A percentile compares a stretch with the other conserved stretches of the same genome.
Evolutionary conservation across 1,140 invertebrate genomes (phyloP).

Genomic region (Eufriesea mexicana): DNA sequence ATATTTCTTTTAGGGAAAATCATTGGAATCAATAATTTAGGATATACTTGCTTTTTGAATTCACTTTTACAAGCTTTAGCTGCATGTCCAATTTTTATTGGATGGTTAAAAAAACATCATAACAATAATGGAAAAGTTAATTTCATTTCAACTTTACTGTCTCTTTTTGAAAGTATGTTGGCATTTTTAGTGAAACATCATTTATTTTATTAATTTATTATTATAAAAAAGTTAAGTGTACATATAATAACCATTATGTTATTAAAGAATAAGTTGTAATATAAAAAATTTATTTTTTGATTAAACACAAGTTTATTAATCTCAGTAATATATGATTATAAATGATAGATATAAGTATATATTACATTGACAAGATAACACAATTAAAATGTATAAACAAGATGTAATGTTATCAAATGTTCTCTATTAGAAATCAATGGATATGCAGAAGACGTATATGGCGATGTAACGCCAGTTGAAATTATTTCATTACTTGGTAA

Average conservation of each 20-base stretch:
- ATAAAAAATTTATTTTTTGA: not conserved
- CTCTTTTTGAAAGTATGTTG: constrained; percentile 85
- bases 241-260: not conserved
- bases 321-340: not conserved
- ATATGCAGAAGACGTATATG: constrained; percentile 86
- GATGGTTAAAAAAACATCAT: constrained; percentile 89
- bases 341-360: not conserved
- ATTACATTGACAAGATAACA: not conserved
- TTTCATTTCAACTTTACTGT: constrained; percentile 85
- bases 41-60: constrained; percentile 94
- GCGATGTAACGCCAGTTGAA: constrained; percentile 87
- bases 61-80: constrained; percentile 92
- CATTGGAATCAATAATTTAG: constrained; percentile 91
- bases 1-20: constrained; percentile 84
- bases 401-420: too few relatives aligned
- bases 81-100: constrained; percentile 90
- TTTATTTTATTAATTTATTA: not conserved
- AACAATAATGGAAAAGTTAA: constrained; percentile 83
- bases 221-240: not conserved
- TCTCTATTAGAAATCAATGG: constrained; percentile 88
- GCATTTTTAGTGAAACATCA: constrained; percentile 26
- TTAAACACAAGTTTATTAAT: not conserved
- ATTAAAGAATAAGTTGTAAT: not conserved
- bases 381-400: not conserved
- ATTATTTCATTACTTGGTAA: constrained; percentile 89